phyloP scores from a whole-genome alignment of 1,140 invertebrate genomes.

The Drosophila bifasciata region DNA sequence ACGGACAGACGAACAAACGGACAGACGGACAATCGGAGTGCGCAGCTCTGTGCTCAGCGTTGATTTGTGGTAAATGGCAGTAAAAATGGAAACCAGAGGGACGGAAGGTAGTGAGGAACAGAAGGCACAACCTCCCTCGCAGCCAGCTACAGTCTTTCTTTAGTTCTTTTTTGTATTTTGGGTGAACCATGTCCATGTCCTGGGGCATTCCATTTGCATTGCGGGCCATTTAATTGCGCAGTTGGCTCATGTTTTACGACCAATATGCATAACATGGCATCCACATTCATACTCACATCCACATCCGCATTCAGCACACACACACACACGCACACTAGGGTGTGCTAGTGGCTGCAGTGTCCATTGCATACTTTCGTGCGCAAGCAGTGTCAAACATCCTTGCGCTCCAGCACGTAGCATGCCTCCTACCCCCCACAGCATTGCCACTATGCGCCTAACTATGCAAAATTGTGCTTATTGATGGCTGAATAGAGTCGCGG shows the following conservation, averaged over 20 bases:
- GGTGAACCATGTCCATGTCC: slow-evolving; percentile 35
- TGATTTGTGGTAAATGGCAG: slow-evolving; percentile 51
- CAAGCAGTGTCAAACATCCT: slow-evolving; percentile 35
- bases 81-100: neutral
- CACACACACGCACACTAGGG: neutral
- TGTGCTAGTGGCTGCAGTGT: neutral
- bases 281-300: slow-evolving; percentile 19
- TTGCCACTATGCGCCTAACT: slow-evolving; percentile 24
- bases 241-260: slow-evolving; percentile 72
- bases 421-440: neutral
- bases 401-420: slow-evolving; percentile 34
- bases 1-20: too few species aligned
- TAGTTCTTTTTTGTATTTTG: neutral
- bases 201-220: slow-evolving; percentile 53
- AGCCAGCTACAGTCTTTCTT: too few species aligned
- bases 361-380: slow-evolving; percentile 43
- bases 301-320: slow-evolving; percentile 14
- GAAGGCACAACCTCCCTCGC: too few species aligned
- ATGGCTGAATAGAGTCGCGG: slow-evolving; percentile 13
- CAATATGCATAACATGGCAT: slow-evolving; percentile 51
- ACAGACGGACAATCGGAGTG: neutral
- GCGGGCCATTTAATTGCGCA: slow-evolving; percentile 73
- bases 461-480: slow-evolving; percentile 66
- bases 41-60: slow-evolving; percentile 22
- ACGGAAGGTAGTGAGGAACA: too few species aligned